A percentile compares a stretch with the other conserved stretches of the same genome.
Conservation (phyloP, 1,140 invertebrate genomes). For the Ridgeia piscesae region DNA sequence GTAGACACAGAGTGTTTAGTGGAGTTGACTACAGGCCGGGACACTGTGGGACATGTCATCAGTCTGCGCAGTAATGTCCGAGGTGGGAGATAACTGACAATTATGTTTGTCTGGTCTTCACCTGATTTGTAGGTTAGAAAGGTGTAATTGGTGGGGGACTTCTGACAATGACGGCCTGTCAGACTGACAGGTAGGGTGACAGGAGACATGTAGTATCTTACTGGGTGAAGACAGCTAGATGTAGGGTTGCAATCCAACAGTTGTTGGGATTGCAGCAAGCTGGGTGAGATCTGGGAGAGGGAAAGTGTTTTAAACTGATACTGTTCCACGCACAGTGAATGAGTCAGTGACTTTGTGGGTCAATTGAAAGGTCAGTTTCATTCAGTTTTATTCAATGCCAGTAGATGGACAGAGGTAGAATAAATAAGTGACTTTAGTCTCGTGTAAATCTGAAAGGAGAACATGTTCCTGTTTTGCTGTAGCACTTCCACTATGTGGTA, state of each 20-base stretch:
- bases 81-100: neutral
- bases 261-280: neutral
- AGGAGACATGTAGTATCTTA: neutral
- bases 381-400: too few relatives aligned
- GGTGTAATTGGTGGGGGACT: neutral
- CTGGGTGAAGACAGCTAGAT: neutral
- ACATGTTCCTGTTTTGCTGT: too few relatives aligned
- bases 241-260: neutral
- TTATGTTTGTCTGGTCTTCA: neutral
- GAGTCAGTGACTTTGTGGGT: too few relatives aligned
- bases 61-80: neutral
- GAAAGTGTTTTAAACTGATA: too few relatives aligned
- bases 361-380: too few relatives aligned
- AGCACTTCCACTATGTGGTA: too few relatives aligned
- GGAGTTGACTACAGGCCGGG: neutral
- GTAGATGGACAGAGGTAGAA: too few relatives aligned
- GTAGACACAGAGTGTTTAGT: neutral
- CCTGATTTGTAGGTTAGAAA: neutral
- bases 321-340: too few relatives aligned
- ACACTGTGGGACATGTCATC: neutral
- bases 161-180: neutral
- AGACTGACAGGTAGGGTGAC: neutral
- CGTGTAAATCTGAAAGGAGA: too few relatives aligned
- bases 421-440: too few relatives aligned
- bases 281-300: neutral